These are phyloP conservation scores for Volucella bombylans DNA, from an alignment of 2,888 invertebrate genomes.

Conservation along the genomic window DNA sequence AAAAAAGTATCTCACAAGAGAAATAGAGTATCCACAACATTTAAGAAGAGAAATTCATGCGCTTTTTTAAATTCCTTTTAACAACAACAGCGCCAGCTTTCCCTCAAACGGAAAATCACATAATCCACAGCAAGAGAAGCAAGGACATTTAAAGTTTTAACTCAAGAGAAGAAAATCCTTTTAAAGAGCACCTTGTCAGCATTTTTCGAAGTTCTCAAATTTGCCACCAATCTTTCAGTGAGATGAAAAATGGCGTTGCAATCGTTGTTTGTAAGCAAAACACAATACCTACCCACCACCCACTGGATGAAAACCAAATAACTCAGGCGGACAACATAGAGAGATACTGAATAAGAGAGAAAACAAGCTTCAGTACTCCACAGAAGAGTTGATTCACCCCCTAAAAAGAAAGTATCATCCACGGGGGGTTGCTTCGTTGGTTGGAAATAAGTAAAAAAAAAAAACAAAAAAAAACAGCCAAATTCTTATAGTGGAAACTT, in stretches of 20 bases:
- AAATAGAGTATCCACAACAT: constrained; percentile 14
- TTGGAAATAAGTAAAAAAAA: too few relatives aligned
- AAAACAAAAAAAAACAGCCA: constrained; percentile 41
- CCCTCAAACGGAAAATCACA: constrained; percentile 10
- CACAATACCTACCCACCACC: constrained; percentile 32
- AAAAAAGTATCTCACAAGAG: constrained; percentile 1
- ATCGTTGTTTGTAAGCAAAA: constrained; percentile 56
- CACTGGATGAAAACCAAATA: neutral
- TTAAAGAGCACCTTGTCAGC: constrained; percentile 46
- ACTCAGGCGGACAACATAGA: too few relatives aligned
- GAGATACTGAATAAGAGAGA: too few relatives aligned
- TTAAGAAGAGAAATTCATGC: constrained; percentile 38
- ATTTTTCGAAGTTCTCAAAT: constrained; percentile 27
- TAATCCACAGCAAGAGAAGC: constrained; percentile 30
- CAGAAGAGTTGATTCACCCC: constrained; percentile 63
- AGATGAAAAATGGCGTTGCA: constrained; percentile 22
- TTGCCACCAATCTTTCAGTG: constrained; percentile 12
- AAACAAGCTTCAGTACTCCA: neutral
- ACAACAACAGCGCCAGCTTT: constrained; percentile 34
- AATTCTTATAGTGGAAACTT: constrained; percentile 75
- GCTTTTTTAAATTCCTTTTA: constrained; percentile 19
- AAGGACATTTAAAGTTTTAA: constrained; percentile 18
- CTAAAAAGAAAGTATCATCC: constrained; percentile 52
- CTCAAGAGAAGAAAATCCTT: constrained; percentile 61
- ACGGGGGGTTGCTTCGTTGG: neutral